Evolutionary conservation across 2,113 vertebrate genomes (phyloP).

Genomic region (Oncorhynchus gorbuscha): DNA sequence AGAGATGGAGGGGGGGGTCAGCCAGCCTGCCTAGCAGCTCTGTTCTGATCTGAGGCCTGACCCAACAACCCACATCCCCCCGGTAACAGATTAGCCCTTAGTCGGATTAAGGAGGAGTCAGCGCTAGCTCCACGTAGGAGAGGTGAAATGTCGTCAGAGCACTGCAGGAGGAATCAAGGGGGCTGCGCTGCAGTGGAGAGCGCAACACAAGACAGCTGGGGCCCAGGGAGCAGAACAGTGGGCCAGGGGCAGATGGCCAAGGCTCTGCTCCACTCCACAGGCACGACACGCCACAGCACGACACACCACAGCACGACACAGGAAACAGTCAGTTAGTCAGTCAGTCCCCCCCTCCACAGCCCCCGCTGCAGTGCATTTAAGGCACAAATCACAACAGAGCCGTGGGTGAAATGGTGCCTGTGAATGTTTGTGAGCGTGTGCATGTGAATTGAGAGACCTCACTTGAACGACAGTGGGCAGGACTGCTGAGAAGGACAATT

Average conservation of each 20-base stretch:
- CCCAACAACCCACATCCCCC: background rate
- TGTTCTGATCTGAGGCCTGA: background rate
- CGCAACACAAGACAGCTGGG: background rate
- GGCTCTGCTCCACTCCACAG: background rate
- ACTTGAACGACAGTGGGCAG: background rate
- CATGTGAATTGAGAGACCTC: constrained; percentile 17
- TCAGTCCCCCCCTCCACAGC: background rate
- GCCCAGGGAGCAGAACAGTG: background rate
- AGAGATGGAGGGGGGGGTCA: constrained; percentile 22
- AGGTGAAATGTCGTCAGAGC: constrained; percentile 61
- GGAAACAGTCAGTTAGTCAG: background rate
- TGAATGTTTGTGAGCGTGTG: background rate
- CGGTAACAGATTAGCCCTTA: constrained; percentile 64
- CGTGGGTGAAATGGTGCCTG: constrained; percentile 1
- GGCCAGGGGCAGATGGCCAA: constrained; percentile 21
- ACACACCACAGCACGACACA: constrained; percentile 6
- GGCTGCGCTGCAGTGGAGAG: background rate
- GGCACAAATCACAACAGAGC: constrained; percentile 9
- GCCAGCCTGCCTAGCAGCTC: constrained; percentile 28
- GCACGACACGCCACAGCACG: constrained; percentile 1
- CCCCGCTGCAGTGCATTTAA: background rate
- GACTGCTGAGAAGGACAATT: background rate
- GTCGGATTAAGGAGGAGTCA: constrained; percentile 63
- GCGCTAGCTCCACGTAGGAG: constrained; percentile 24
- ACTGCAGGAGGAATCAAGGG: constrained; percentile 35